A percentile compares a stretch with the other conserved stretches of the same genome.
Conservation (phyloP, 2,888 invertebrate species). For the Leptothorax acervorum region DNA sequence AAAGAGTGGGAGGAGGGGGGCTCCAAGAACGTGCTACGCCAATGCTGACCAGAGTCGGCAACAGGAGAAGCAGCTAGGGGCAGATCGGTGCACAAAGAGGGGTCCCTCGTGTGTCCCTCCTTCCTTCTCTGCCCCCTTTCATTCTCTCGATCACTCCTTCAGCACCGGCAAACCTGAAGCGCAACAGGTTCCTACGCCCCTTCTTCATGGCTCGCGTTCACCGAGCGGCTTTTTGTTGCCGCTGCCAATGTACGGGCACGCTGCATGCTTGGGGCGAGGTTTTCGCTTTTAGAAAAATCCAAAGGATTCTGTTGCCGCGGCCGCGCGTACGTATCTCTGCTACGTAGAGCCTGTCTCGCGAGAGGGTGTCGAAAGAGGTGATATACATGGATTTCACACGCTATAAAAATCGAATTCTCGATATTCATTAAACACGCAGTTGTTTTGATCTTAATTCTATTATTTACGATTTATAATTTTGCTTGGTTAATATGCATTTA, state of each 20-base stretch:
- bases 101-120: slow-evolving; percentile 16
- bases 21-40: slow-evolving; percentile 57
- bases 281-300: slow-evolving; percentile 73
- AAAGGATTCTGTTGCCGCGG: slow-evolving; percentile 51
- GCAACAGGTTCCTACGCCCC: slow-evolving; percentile 82
- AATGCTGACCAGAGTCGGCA: slow-evolving; percentile 61
- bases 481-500: background rate
- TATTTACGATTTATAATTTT: background rate
- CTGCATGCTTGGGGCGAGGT: slow-evolving; percentile 67
- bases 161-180: slow-evolving; percentile 72
- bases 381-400: background rate
- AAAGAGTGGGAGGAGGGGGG: slow-evolving; percentile 40
- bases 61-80: slow-evolving; percentile 28
- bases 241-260: slow-evolving; percentile 50
- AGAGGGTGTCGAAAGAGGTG: background rate
- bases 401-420: background rate
- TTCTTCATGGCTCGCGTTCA: slow-evolving; percentile 67
- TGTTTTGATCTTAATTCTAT: background rate
- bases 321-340: slow-evolving; percentile 1
- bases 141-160: slow-evolving; percentile 61
- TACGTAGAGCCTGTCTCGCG: background rate
- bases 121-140: slow-evolving; percentile 37
- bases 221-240: slow-evolving; percentile 69
- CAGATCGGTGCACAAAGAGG: slow-evolving; percentile 68
- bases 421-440: background rate